These are phyloP conservation scores for Ditula angustiorana DNA, from an alignment of 2,888 invertebrate genomes.

Conservation along the genomic window DNA sequence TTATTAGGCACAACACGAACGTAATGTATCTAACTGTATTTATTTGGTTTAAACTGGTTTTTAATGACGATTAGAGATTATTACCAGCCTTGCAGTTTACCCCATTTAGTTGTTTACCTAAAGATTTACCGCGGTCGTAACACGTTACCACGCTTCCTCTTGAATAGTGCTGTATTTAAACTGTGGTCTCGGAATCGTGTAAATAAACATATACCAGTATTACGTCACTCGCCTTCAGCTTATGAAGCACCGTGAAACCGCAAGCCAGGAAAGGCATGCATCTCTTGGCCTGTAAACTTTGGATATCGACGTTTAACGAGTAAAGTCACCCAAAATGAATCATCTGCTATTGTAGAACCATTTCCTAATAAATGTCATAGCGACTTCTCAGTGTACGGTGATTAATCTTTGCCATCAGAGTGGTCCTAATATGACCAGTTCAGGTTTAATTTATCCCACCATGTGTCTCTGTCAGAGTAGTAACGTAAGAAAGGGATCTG, in stretches of 20 bases:
- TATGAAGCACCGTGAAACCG: not conserved
- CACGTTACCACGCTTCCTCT: not conserved
- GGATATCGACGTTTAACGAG: no score
- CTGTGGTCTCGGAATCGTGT: not conserved
- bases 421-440: no score
- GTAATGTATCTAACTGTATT: slow-evolving; percentile 6
- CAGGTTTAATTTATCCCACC: no score
- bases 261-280: not conserved
- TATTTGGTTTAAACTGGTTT: slow-evolving; percentile 18
- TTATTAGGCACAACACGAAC: not conserved
- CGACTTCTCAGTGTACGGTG: no score
- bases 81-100: slow-evolving; percentile 11
- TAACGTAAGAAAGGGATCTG: no score
- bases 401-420: no score
- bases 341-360: no score
- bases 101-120: slow-evolving; percentile 18
- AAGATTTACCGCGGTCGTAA: slow-evolving; percentile 7
- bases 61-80: slow-evolving; percentile 27
- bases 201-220: no score
- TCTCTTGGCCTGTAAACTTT: no score
- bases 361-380: no score
- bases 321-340: no score
- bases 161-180: not conserved
- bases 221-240: not conserved
- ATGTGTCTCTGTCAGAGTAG: no score